Base-by-base conservation (phyloP, 1,140 invertebrate species). In the Mylabris phalerata region DNA sequence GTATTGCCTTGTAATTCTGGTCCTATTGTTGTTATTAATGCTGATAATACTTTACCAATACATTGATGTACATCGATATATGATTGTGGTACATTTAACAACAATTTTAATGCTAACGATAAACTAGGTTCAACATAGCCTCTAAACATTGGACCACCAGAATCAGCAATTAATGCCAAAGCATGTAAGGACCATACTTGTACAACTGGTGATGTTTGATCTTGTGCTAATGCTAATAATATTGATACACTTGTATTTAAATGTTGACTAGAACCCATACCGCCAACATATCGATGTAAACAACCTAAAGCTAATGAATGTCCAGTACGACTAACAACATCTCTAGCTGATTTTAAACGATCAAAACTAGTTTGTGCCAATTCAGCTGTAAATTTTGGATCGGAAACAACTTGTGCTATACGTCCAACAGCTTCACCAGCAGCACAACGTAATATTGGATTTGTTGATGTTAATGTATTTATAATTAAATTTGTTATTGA, bases 151-250 rank as follows among this genome's bases (percentile, higher is more conserved):
- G 95, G 96, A 1, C 96, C 96, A 24, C 95, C 95, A 5, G 95
- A 97, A 74, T 98, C 95, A 25, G 95, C 95, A 57, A 99, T 95
- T 57, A 98, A 80, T 6, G 93, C 89, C 38, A 99, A 74, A 2
- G 95, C 95, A 78, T 98, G 93, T 3, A 99, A 76, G 0, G 96
- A 89, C 97, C 97, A 99, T 38, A 96, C 89, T 82, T 97, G 94
- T 26, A 96, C 90, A 66, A 92, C 84, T 10, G 92, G 88, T 49
- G 91, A 91, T 2, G 89, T 86, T 46, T 84, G 85, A 76, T 98
- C 95, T 78, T 98, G 95, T 1, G 94, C 94, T 3, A 98, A 76
- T 24, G 95, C 94, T 4, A 98, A 75, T 19, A 98, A 75, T 69
- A 98, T 96, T 46, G 92, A 94, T 58, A 98, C 90, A 73, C 89